Base-by-base conservation (phyloP, 2,888 invertebrate genomes). In the Cheilosia vulpina region DNA sequence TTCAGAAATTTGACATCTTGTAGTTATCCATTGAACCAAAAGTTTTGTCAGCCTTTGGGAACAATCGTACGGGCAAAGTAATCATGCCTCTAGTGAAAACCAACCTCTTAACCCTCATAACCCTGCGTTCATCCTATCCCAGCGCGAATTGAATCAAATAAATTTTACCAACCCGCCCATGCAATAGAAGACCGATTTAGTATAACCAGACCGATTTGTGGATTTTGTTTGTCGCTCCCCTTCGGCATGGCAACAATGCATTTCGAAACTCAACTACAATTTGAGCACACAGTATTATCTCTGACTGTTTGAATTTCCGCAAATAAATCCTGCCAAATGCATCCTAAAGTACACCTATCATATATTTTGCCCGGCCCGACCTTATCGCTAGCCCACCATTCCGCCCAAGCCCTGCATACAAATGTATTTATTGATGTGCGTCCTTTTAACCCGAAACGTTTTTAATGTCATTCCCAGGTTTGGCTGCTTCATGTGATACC, bases 401-500 rank as follows among this genome's bases (percentile, higher is more conserved):
- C 6, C 17, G 45, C 45, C 9, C 3, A 38, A 38, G 34, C 34
- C 13, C 9, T 27, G 6, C 6, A 43, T 41, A 43, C 24, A 76
- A 43, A 34, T 65, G 38, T 15, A 78, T 38, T 13, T n/a, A 41
- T 57, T 62, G 53, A 53, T 62, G 52, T 24, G 50, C 63, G 58
- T 63, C 55, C 24, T 63, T 76, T 80, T 80, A 80, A 84, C 45
- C 50, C 47, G 4, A 53, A 50, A 52, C 52, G 31, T 55, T 80
- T 60, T 84, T 55, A 71, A 24, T 80, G 84, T 84, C 75, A 84
- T 76, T 75, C 94, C 0, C 93, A 96, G 96, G 96, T 88, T 93
- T 96, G 60, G 94, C 94, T 13, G 94, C 94, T 19, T 93, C 94
- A 58, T 95, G 95, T 89, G 94, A 94, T 87, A 95, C 95, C 4